These are phyloP conservation scores for Fabriciana adippe DNA, from an alignment of 2,888 invertebrate species.

Conservation along the genomic window DNA sequence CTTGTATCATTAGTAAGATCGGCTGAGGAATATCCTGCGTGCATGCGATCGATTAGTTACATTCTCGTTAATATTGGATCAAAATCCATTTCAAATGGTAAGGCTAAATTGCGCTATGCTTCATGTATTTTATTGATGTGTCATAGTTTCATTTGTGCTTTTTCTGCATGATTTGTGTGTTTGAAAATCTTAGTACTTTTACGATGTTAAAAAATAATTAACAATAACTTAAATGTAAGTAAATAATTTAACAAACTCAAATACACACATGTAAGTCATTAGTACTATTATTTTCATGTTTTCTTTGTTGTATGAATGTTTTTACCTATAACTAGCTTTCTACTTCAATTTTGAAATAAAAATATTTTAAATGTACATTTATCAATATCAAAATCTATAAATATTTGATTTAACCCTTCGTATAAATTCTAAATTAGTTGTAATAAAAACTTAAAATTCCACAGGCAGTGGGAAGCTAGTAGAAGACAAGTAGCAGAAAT, in stretches of 20 bases:
- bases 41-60: conserved; percentile 40
- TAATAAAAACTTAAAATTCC: not conserved
- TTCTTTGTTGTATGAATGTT: not conserved
- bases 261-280: not conserved
- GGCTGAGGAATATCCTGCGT: conserved; percentile 39
- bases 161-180: conserved; percentile 26
- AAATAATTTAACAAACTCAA: too few species aligned
- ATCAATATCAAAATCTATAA: too few species aligned
- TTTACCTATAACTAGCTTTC: not conserved
- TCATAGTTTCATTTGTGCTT: conserved; percentile 10
- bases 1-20: conserved; percentile 63
- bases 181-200: conserved; percentile 1
- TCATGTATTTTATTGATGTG: conserved; percentile 18
- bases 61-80: conserved; percentile 29
- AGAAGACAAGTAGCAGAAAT: not conserved
- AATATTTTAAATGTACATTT: too few species aligned
- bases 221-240: too few species aligned
- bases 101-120: conserved; percentile 30
- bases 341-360: not conserved
- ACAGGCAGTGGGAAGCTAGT: not conserved
- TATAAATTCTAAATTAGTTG: not conserved
- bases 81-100: conserved; percentile 23
- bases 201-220: not conserved
- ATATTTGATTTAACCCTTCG: too few species aligned
- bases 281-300: not conserved